These are phyloP conservation scores for Taphrorychus bicolor DNA, from an alignment of 2,888 invertebrate species.

Conservation along the genomic window DNA sequence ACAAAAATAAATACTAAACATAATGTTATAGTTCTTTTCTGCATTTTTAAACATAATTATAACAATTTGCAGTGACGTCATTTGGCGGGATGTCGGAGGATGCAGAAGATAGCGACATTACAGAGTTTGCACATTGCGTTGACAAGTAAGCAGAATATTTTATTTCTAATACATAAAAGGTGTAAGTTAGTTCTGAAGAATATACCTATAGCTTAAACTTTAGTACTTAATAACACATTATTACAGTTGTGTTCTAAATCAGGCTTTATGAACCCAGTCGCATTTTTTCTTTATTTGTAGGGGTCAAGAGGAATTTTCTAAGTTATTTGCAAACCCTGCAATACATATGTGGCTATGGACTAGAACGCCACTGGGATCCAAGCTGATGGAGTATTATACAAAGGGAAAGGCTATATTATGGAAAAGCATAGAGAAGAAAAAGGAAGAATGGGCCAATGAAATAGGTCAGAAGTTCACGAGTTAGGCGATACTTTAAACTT, in stretches of 20 bases:
- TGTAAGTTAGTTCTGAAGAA: too few relatives aligned
- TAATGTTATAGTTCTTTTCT: too few relatives aligned
- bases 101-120: not conserved
- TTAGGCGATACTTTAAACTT: too few relatives aligned
- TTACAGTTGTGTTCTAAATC: too few relatives aligned
- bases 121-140: not conserved
- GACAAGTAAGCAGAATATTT: conserved; percentile 2
- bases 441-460: not conserved
- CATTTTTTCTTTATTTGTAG: not conserved
- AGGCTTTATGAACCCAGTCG: too few relatives aligned
- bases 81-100: not conserved
- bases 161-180: too few relatives aligned
- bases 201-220: too few relatives aligned
- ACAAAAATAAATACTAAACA: too few relatives aligned
- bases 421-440: not conserved
- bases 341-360: conserved; percentile 5
- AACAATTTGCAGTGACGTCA: conserved; percentile 1
- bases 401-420: not conserved
- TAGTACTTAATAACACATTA: too few relatives aligned
- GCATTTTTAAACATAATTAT: too few relatives aligned
- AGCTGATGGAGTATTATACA: not conserved
- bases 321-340: conserved; percentile 3
- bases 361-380: conserved; percentile 1
- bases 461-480: too few relatives aligned
- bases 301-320: conserved; percentile 12